phyloP scores from a whole-genome alignment of 2,113 vertebrate species.

The Bujurquina vittata region DNA sequence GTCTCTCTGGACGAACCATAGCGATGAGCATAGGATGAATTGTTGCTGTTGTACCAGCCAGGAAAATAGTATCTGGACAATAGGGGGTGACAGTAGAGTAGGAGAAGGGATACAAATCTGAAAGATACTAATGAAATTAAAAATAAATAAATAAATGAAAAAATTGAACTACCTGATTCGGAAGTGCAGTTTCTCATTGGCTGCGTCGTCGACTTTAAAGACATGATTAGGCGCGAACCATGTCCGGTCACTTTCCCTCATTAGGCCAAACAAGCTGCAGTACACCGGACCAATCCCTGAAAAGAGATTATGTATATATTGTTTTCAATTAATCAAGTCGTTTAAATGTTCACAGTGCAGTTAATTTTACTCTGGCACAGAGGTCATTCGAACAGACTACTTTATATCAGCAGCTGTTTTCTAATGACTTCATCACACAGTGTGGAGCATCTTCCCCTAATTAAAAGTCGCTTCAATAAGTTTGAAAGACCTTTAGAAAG shows the following conservation, averaged over 20 bases:
- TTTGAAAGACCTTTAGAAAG: background rate
- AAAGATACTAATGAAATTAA: background rate
- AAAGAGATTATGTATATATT: background rate
- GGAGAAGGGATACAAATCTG: background rate
- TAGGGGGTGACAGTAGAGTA: background rate
- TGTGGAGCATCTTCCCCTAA: background rate
- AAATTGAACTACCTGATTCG: constrained; percentile 84
- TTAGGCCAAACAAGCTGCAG: constrained; percentile 90
- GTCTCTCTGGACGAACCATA: constrained; percentile 86
- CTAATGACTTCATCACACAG: background rate
- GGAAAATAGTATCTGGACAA: constrained; percentile 90
- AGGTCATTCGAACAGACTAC: too few relatives aligned
- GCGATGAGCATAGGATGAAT: constrained; percentile 84
- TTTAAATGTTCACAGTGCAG: background rate
- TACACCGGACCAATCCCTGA: constrained; percentile 90
- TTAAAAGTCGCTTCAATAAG: background rate
- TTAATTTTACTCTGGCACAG: background rate
- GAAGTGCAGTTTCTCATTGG: constrained; percentile 84
- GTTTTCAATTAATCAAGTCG: background rate
- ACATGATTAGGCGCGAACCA: constrained; percentile 95
- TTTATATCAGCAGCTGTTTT: background rate
- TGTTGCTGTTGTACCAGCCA: constrained; percentile 89
- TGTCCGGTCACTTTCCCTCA: constrained; percentile 86
- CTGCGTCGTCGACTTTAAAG: constrained; percentile 86
- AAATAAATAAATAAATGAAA: background rate